Conservation (phyloP, 2,888 invertebrate genomes). For the Gonocerus acuteangulatus region DNA sequence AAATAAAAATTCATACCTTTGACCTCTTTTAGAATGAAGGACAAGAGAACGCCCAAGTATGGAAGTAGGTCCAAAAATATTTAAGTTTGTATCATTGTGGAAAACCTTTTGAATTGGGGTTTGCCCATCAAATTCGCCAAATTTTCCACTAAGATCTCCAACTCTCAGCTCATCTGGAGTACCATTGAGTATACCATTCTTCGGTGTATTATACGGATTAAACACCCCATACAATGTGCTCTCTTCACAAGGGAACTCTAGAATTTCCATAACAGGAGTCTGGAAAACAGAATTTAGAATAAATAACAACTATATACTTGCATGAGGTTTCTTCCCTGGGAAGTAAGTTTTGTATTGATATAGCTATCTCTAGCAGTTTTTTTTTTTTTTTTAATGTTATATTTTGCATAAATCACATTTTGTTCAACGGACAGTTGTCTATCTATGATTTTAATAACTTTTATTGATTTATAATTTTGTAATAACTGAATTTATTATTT, state of each 20-base stretch:
- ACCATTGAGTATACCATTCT: conserved; percentile 48
- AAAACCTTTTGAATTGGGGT: conserved; percentile 45
- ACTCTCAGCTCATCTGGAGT: conserved; percentile 80
- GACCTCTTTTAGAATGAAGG: conserved; percentile 49
- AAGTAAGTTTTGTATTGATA: too few relatives aligned
- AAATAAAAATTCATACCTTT: conserved; percentile 6
- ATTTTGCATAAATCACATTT: too few relatives aligned
- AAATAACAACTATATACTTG: not conserved
- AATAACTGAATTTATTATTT: too few relatives aligned
- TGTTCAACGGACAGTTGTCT: too few relatives aligned
- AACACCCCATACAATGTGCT: conserved; percentile 76
- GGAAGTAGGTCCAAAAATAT: conserved; percentile 72
- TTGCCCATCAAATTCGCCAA: conserved; percentile 63
- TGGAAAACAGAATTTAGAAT: conserved; percentile 44
- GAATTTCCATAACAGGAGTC: conserved; percentile 72
- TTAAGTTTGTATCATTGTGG: conserved; percentile 73
- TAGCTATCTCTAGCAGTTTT: too few relatives aligned
- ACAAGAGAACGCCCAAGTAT: conserved; percentile 80
- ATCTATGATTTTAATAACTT: too few relatives aligned
- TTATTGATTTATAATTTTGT: too few relatives aligned
- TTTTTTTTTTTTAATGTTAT: too few relatives aligned
- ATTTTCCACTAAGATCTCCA: conserved; percentile 80
- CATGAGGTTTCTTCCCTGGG: not conserved
- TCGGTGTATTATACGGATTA: conserved; percentile 62
- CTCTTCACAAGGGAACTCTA: conserved; percentile 80